A percentile compares a stretch with the other conserved stretches of the same genome.
Conservation (phyloP, 2,113 vertebrate species). For the Chionomys nivalis region DNA sequence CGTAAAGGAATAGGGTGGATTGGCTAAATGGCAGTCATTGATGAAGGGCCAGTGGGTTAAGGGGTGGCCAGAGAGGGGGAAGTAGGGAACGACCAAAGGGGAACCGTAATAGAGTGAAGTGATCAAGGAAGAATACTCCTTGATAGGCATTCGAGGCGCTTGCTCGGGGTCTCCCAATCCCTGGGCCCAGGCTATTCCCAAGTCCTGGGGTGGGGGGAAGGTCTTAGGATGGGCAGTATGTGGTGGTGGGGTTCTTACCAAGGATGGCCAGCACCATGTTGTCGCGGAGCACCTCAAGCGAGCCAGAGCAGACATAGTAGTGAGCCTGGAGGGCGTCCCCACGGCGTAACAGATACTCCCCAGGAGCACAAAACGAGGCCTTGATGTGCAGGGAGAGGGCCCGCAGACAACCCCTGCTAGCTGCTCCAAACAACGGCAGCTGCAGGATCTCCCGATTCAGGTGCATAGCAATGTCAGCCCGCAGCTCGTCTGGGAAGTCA, state of each 20-base stretch:
- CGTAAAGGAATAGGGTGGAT: background rate
- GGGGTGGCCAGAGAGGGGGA: background rate
- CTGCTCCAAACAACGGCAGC: constrained; percentile 93
- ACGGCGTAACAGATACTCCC: constrained; percentile 95
- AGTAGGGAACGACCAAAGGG: background rate
- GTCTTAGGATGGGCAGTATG: background rate
- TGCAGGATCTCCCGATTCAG: constrained; percentile 98
- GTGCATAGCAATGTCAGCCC: constrained; percentile 96
- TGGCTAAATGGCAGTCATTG: background rate
- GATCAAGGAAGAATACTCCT: background rate
- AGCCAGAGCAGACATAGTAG: constrained; percentile 96
- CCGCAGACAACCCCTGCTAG: constrained; percentile 95
- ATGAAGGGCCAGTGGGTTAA: background rate
- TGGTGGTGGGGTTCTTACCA: constrained; percentile 86
- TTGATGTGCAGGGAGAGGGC: constrained; percentile 97
- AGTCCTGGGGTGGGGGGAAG: background rate
- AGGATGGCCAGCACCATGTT: constrained; percentile 95
- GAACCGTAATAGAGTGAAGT: background rate
- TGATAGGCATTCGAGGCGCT: background rate
- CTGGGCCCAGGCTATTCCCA: background rate
- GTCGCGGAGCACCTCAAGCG: constrained; percentile 95
- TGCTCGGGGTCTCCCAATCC: background rate
- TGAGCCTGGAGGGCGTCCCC: constrained; percentile 95
- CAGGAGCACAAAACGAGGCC: constrained; percentile 95
- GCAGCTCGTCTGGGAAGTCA: constrained; percentile 96